A percentile compares a stretch with the other conserved stretches of the same genome.
Conservation (phyloP, 2,888 invertebrate species). For the Anaspis maculata region DNA sequence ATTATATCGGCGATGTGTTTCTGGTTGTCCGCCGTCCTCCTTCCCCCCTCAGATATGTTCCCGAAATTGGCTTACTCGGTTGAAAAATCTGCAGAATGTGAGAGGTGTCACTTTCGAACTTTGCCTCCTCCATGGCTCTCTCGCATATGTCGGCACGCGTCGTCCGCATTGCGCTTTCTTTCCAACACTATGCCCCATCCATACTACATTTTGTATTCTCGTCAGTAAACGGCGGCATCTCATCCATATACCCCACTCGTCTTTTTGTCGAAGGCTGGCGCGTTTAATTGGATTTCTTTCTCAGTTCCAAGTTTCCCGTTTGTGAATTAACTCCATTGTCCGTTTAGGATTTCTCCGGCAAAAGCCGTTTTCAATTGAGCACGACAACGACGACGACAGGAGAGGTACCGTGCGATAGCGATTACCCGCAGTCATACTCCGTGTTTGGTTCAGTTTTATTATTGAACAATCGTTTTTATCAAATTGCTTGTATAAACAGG, state of each 20-base stretch:
- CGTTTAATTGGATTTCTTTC: conserved; percentile 43
- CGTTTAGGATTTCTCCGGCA: conserved; percentile 14
- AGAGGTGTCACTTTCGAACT: conserved; percentile 4
- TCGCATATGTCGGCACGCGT: conserved; percentile 25
- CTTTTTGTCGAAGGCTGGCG: conserved; percentile 30
- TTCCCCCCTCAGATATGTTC: too few relatives aligned
- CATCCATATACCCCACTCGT: conserved; percentile 19
- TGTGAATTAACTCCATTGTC: conserved; percentile 41
- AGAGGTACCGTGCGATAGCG: too few relatives aligned
- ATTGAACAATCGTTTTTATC: too few relatives aligned
- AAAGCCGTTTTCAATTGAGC: conserved; percentile 11
- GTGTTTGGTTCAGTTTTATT: too few relatives aligned
- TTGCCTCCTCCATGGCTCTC: conserved; percentile 13
- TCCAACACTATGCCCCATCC: too few relatives aligned
- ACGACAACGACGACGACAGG: too few relatives aligned
- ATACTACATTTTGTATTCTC: conserved; percentile 31
- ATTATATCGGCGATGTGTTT: too few relatives aligned
- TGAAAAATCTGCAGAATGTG: neutral
- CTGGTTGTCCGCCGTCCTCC: too few relatives aligned
- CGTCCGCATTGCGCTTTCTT: conserved; percentile 28
- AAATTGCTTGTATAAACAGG: too few relatives aligned
- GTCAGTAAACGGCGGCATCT: conserved; percentile 22
- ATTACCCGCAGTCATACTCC: too few relatives aligned
- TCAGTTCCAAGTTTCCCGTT: conserved; percentile 34
- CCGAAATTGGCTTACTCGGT: too few relatives aligned